Base-by-base conservation (phyloP, 2,888 invertebrate genomes). In the Muscina levida region DNA sequence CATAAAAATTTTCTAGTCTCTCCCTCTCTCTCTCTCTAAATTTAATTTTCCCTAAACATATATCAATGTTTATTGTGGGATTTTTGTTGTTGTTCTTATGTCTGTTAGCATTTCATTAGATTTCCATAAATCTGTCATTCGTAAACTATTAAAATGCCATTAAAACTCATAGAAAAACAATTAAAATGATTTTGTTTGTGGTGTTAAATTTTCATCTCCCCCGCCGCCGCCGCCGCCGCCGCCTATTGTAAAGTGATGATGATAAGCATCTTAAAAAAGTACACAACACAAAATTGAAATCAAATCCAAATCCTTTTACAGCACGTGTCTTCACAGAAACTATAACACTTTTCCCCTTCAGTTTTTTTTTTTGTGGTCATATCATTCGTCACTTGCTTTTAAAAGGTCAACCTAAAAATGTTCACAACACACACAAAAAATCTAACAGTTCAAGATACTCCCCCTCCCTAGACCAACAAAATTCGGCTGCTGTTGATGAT, bases 321-420 rank as follows among this genome's bases (percentile, higher is more conserved):
- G 68, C 68, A 68, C 68, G 68, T 68, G 68, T 68, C 68, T 37
- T 17, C 11, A 51, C 22, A 8, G 8, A 31, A 31, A 31, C 8
- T 31, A 31, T n/a, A 31, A 56, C 56, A 56, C 17, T 39, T 15
- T 51, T 31, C 19, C 39, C 22, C 53, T 17, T 8, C 22, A 15
- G 11, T 22, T 53, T 48, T 17, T 6, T 8, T 56, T 56, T 48
- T n/a, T 10, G 17, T n/a, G 10, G 31, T 31, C 31, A 31, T 31
- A 31, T 81, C 80, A 59, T 48, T 81, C 81, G 75, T 65, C 81
- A 81, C 77, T 77, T 81, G 81, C 74, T 81, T 77, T 80, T 77
- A 62, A n/a, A 62, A 22, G 8, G 5, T 17, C 17, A 48, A 15
- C 37, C 62, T 2, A 42, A 11, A 39, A 39, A 42, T 39, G 22